Conservation (phyloP, 2,797 vertebrate species). For the Chanos chanos region DNA sequence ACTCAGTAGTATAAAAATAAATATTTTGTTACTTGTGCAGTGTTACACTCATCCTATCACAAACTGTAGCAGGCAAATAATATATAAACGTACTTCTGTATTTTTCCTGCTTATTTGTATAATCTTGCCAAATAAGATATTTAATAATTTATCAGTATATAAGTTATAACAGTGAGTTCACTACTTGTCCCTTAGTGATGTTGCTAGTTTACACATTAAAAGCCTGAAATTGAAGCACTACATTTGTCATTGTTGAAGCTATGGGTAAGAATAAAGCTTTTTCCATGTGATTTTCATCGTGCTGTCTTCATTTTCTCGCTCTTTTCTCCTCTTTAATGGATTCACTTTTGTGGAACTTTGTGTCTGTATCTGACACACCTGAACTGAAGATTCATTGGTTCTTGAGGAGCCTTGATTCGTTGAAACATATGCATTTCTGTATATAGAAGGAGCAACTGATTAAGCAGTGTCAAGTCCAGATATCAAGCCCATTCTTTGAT, state of each 20-base stretch:
- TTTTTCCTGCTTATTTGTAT: conserved; percentile 75
- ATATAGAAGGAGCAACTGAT: no score
- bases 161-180: conserved; percentile 60
- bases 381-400: no score
- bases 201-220: conserved; percentile 76
- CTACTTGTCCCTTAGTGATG: conserved; percentile 63
- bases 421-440: no score
- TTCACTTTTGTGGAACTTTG: no score
- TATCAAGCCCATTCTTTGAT: no score
- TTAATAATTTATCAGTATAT: conserved; percentile 75
- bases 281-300: conserved; percentile 56
- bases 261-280: conserved; percentile 87
- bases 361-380: no score
- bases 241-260: conserved; percentile 76
- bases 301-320: conserved; percentile 13
- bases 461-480: no score
- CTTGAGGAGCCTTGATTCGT: no score
- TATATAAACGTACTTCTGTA: conserved; percentile 50
- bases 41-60: conserved; percentile 62
- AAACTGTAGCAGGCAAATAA: conserved; percentile 53
- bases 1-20: conserved; percentile 65
- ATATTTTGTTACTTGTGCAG: conserved; percentile 73
- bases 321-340: no score
- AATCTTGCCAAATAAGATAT: conserved; percentile 78
- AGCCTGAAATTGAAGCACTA: conserved; percentile 74